Evolutionary conservation across 2,888 invertebrate genomes (phyloP).

Genomic region (Orthonevra nobilis): DNA sequence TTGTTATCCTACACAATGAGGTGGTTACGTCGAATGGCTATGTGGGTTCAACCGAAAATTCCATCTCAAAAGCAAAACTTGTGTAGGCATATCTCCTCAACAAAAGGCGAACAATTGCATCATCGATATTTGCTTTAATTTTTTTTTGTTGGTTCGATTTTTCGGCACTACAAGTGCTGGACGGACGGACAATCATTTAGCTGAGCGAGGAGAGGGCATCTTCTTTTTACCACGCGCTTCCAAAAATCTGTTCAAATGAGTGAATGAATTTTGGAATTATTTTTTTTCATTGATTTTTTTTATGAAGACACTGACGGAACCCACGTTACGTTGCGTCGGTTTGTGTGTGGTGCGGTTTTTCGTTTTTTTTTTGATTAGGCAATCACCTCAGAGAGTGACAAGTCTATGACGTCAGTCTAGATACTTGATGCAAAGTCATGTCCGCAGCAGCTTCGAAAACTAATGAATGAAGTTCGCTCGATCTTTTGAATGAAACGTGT

Average conservation of each 20-base stretch:
- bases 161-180: slow-evolving; percentile 61
- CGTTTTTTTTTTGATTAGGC: slow-evolving; percentile 61
- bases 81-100: slow-evolving; percentile 57
- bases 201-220: slow-evolving; percentile 12
- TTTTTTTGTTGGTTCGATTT: not conserved
- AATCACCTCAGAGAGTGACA: slow-evolving; percentile 61
- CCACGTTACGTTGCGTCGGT: slow-evolving; percentile 30
- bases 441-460: slow-evolving; percentile 47
- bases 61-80: slow-evolving; percentile 34
- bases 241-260: slow-evolving; percentile 21
- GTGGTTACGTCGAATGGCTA: slow-evolving; percentile 29
- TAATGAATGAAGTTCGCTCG: slow-evolving; percentile 60
- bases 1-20: slow-evolving; percentile 67
- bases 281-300: not conserved
- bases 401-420: slow-evolving; percentile 61
- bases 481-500: slow-evolving; percentile 65
- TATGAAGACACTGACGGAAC: slow-evolving; percentile 34
- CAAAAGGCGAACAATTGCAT: slow-evolving; percentile 51
- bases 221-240: slow-evolving; percentile 42
- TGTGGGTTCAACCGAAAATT: slow-evolving; percentile 67
- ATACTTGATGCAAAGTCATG: slow-evolving; percentile 49
- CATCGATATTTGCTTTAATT: slow-evolving; percentile 38
- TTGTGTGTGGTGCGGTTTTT: slow-evolving; percentile 45
- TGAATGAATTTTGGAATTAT: slow-evolving; percentile 38
- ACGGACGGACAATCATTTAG: slow-evolving; percentile 31